Evolutionary conservation across 1,140 invertebrate species (phyloP).

Genomic region (Ridgeia piscesae): DNA sequence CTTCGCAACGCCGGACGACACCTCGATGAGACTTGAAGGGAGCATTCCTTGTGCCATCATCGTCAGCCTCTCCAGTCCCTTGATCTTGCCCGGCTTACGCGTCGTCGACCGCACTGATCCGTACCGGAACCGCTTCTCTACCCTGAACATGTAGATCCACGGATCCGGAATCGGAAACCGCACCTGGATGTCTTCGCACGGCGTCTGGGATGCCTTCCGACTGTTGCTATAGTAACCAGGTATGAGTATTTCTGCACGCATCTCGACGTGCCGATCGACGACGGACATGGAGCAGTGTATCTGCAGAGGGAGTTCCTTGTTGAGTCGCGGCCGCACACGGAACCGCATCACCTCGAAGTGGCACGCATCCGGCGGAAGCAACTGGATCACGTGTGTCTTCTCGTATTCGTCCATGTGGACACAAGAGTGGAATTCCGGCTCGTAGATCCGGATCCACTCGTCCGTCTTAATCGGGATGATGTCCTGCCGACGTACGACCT

Average conservation of each 20-base stretch:
- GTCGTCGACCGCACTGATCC: conserved; percentile 98
- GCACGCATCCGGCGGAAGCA: conserved; percentile 97
- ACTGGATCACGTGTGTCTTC: conserved; percentile 87
- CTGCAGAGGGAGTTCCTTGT: conserved; percentile 94
- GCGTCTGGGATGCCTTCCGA: conserved; percentile 85
- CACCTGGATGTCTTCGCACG: conserved; percentile 82
- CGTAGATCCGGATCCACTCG: conserved; percentile 97
- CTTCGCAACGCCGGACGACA: conserved; percentile 96
- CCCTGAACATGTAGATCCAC: conserved; percentile 97
- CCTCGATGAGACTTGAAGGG: conserved; percentile 93
- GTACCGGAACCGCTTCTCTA: conserved; percentile 97
- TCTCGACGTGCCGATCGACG: conserved; percentile 72
- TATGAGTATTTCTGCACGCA: conserved; percentile 90
- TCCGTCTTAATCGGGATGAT: conserved; percentile 99
- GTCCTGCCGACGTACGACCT: conserved; percentile 97
- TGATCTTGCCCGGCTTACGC: conserved; percentile 71
- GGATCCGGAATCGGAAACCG: conserved; percentile 97
- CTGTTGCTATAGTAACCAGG: conserved; percentile 94
- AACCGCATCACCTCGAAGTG: conserved; percentile 89
- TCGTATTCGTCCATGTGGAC: conserved; percentile 91
- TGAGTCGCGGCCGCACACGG: conserved; percentile 91
- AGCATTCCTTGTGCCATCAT: conserved; percentile 78
- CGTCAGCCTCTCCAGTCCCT: conserved; percentile 41
- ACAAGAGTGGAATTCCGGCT: conserved; percentile 90
- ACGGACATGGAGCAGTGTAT: conserved; percentile 66